Conservation (phyloP, 2,797 vertebrate species). For the Psittacula echo region DNA sequence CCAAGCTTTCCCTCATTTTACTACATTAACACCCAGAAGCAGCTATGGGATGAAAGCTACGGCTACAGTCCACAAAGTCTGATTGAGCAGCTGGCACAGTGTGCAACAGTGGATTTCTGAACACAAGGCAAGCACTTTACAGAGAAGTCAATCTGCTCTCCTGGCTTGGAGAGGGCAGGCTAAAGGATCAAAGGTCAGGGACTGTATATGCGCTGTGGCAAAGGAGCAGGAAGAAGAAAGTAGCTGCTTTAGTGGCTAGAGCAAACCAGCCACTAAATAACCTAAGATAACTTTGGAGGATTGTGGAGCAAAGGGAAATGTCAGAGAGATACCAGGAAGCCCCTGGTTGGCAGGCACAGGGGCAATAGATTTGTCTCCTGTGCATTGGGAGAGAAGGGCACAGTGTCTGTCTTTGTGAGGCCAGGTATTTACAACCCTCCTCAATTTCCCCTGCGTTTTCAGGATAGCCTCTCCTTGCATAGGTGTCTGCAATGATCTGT, state of each 20-base stretch:
- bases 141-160: background rate
- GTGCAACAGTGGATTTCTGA: background rate
- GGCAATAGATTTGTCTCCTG: background rate
- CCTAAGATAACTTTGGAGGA: background rate
- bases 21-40: background rate
- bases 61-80: background rate
- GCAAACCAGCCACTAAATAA: background rate
- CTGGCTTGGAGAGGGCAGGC: background rate
- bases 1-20: background rate
- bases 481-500: background rate
- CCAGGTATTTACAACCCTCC: background rate
- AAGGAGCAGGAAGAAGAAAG: background rate
- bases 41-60: background rate
- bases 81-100: background rate
- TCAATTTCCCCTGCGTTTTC: accelerated
- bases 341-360: background rate
- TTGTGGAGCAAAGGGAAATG: background rate
- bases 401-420: background rate
- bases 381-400: background rate
- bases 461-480: accelerated
- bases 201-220: background rate
- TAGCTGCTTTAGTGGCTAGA: background rate
- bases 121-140: background rate
- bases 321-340: background rate
- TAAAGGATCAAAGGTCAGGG: background rate